Conservation (phyloP, 1,140 invertebrate genomes). For the Cherax destructor region DNA sequence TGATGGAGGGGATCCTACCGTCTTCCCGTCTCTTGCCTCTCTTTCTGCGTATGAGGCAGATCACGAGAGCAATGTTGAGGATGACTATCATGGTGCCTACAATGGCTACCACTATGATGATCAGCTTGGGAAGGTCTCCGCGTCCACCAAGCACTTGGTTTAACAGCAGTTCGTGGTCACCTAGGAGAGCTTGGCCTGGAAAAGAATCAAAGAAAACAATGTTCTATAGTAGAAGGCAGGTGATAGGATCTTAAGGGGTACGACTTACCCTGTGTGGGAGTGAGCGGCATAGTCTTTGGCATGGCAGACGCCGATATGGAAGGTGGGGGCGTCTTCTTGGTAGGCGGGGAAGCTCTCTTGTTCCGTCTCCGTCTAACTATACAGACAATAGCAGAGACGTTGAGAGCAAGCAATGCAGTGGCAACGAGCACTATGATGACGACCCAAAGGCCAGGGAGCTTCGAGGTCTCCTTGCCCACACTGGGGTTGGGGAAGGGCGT, state of each 20-base stretch:
- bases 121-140: slow-evolving; percentile 83
- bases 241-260: background rate
- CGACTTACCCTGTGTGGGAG: slow-evolving; percentile 50
- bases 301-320: slow-evolving; percentile 55
- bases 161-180: slow-evolving; percentile 76
- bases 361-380: slow-evolving; percentile 85
- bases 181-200: slow-evolving; percentile 77
- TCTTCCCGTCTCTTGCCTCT: slow-evolving; percentile 72
- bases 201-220: slow-evolving; percentile 29
- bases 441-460: slow-evolving; percentile 82
- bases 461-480: slow-evolving; percentile 74
- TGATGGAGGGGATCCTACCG: slow-evolving; percentile 44
- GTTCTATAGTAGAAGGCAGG: background rate
- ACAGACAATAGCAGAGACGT: slow-evolving; percentile 90
- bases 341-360: slow-evolving; percentile 69
- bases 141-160: slow-evolving; percentile 82
- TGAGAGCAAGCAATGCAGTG: slow-evolving; percentile 84
- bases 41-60: slow-evolving; percentile 88
- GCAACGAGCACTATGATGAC: slow-evolving; percentile 84
- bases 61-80: slow-evolving; percentile 88
- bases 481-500: slow-evolving; percentile 75
- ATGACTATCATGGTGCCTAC: slow-evolving; percentile 86
- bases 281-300: slow-evolving; percentile 51
- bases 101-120: slow-evolving; percentile 88
- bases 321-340: slow-evolving; percentile 66